Base-by-base conservation (phyloP, 1,140 invertebrate genomes). In the Apis laboriosa region DNA sequence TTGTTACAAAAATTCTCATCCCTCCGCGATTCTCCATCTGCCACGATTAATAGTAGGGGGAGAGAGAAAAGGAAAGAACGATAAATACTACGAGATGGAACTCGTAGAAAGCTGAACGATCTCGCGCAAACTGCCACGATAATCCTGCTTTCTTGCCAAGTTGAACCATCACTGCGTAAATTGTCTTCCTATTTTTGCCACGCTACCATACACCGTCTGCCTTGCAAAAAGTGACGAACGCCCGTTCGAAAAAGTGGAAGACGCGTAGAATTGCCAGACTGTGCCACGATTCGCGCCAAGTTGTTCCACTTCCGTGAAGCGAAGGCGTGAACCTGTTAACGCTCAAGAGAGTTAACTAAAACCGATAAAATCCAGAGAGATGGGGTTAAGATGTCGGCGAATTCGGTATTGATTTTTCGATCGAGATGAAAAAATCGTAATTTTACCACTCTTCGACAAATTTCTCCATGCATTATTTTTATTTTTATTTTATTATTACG, bases 171-270 rank as follows among this genome's bases (percentile, higher is more conserved):
- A 5, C 53, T 64, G 34, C 75, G 56, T 74, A 74, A 74, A 68
- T 78, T 68, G 63, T 58, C 34, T 43, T 43, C 43, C 28, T 53
- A 24, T 78, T 55, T 71, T 43, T 49, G n/a, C 34, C 21, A n/a
- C 15, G 8, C 66, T 7, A 43, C 34, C 66, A 78, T 70, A 53
- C 28, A 58, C 34, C 53, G 28, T 77, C n/a, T 60, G 13, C 0
- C 7, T 24, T 21, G 34, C 53, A 78, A 78, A 78, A 78, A 55
- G 53, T 43, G 49, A 28, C 76, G 28, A 79, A 77, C 60, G n/a
- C n/a, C 21, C 24, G 51, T 19, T 21, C 7, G 51, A 24, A 21
- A 56, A 11, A 51, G 60, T 49, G 12, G 11, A 2, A 28, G 60
- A 64, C 17, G 24, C 60, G 43, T 61, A 15, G 21, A 64, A 76